phyloP scores from a whole-genome alignment of 92 coral and sea anemone species.

The Micromussa lordhowensis region DNA sequence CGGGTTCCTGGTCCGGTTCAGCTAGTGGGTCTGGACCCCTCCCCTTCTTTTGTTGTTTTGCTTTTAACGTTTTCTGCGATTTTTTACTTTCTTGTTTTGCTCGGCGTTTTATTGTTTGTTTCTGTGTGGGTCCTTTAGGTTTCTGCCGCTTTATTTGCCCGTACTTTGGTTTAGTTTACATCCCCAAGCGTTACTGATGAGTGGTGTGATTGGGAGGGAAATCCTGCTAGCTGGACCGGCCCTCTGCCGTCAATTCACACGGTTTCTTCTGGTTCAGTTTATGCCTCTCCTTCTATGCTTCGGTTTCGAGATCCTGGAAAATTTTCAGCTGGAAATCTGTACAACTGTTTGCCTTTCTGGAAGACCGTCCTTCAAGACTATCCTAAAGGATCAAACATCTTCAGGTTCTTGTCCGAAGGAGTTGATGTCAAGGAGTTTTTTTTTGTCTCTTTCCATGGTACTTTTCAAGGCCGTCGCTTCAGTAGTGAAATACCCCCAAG shows the following conservation, averaged over 20 bases:
- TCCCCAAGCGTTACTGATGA: background rate
- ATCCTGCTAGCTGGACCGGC: conserved; percentile 25
- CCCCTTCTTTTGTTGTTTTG: background rate
- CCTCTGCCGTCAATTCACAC: too few relatives aligned
- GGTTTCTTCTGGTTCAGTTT: too few relatives aligned
- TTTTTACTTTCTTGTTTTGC: background rate
- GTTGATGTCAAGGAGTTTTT: too few relatives aligned
- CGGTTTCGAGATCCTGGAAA: background rate
- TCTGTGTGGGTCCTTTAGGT: background rate
- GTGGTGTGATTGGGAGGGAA: background rate
- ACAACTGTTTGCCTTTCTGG: conserved; percentile 22
- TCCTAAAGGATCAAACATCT: background rate
- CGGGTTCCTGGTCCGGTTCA: conserved; percentile 48
- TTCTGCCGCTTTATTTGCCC: background rate
- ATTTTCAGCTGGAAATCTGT: conserved; percentile 12
- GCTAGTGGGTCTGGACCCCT: conserved; percentile 40
- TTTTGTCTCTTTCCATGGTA: too few relatives aligned
- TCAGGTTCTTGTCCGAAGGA: too few relatives aligned
- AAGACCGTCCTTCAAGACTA: background rate
- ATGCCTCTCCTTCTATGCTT: too few relatives aligned
- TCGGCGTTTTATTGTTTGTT: background rate
- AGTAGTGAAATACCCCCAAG: too few relatives aligned
- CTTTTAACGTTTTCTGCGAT: background rate
- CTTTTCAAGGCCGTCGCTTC: too few relatives aligned
- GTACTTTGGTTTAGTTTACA: background rate